A percentile compares a stretch with the other conserved stretches of the same genome.
Conservation (phyloP, 1,140 invertebrate genomes). For the Psilanteris sp. region DNA sequence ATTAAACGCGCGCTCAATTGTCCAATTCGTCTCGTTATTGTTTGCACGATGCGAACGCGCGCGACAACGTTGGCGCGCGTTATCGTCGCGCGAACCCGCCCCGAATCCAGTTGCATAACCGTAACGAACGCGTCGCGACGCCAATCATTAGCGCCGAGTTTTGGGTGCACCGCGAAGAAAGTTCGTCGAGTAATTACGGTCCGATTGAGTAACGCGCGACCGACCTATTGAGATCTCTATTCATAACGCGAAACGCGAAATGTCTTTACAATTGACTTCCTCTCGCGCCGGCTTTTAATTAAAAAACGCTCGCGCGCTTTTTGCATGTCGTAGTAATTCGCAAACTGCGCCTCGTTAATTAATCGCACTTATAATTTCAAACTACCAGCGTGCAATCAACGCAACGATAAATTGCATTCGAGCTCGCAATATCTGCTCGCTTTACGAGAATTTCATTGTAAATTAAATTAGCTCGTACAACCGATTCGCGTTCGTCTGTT, state of each 20-base stretch:
- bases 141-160: slow-evolving; percentile 44
- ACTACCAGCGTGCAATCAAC: slow-evolving; percentile 7
- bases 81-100: no score
- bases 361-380: slow-evolving; percentile 23
- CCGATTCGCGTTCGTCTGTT: no score
- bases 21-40: no score
- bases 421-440: neutral
- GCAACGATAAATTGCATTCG: slow-evolving; percentile 17
- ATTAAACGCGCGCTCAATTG: no score
- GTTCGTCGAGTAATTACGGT: slow-evolving; percentile 50
- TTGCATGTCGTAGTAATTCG: slow-evolving; percentile 7
- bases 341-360: slow-evolving; percentile 26
- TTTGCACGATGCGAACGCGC: no score
- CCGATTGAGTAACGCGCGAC: slow-evolving; percentile 40
- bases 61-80: no score
- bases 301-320: slow-evolving; percentile 16
- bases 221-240: slow-evolving; percentile 48
- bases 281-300: slow-evolving; percentile 10
- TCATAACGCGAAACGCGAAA: slow-evolving; percentile 33
- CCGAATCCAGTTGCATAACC: slow-evolving; percentile 28
- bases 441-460: slow-evolving; percentile 1
- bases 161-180: slow-evolving; percentile 55
- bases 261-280: slow-evolving; percentile 15
- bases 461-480: neutral
- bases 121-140: slow-evolving; percentile 41